A percentile compares a stretch with the other conserved stretches of the same genome.
Conservation (phyloP, 2,113 vertebrate species). For the Saccopteryx bilineata region DNA sequence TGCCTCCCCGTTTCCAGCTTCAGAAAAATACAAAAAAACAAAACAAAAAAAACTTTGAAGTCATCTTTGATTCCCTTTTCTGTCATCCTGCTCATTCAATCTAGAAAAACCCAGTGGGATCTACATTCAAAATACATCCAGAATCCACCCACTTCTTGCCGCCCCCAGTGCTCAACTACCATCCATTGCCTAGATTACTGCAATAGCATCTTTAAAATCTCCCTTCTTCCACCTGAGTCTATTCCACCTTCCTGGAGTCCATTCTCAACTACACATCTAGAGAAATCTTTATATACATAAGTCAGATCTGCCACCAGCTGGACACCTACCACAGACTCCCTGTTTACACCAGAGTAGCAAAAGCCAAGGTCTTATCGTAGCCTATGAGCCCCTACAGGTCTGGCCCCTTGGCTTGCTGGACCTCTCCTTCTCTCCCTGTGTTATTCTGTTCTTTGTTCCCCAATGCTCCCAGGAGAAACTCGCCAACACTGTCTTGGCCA, state of each 20-base stretch:
- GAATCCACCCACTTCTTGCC: neutral
- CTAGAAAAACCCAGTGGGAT: neutral
- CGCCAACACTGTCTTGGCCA: neutral
- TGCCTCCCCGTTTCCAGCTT: too few species aligned
- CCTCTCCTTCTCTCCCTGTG: neutral
- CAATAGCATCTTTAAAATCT: neutral
- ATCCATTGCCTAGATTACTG: neutral
- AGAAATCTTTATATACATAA: neutral
- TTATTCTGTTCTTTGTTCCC: neutral
- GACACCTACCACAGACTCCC: neutral
- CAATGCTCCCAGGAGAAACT: neutral
- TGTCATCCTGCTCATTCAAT: neutral
- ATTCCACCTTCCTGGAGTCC: neutral
- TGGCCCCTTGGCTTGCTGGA: neutral
- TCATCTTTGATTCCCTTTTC: neutral
- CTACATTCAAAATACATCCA: neutral
- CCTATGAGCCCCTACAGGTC: neutral
- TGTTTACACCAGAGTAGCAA: neutral
- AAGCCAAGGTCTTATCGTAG: neutral
- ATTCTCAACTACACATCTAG: neutral
- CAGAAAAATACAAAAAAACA: too few species aligned
- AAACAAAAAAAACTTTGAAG: neutral
- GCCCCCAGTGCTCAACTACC: too few species aligned
- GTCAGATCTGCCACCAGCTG: neutral
- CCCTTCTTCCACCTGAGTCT: neutral